Base-by-base conservation (phyloP, 2,113 vertebrate species). In the Apeltes quadracus region DNA sequence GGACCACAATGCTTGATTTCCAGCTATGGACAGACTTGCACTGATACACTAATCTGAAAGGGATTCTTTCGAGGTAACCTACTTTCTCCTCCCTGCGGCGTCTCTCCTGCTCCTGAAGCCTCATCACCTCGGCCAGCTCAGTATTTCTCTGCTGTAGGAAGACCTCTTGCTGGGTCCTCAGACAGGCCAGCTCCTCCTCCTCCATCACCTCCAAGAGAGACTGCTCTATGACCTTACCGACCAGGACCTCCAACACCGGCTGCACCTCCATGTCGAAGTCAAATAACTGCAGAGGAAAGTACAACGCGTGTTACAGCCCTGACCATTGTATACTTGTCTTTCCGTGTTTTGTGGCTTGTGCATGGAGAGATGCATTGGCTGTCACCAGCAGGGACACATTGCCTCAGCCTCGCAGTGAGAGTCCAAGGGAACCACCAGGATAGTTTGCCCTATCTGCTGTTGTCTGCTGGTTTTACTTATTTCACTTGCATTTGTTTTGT, bases 251-350 rank as follows among this genome's bases (percentile, higher is more conserved):
- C 86, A 99, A 76, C 50, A 98, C 69, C 0, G 96, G 95, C 76
- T 93, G 94, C 57, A 99, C 97, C 94, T 98, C 97, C 68, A 92
- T n/a, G 9, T 99, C 94, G 90, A 98, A 99, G 87, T 99, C 93
- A 92, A 99, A 99, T 55, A 99, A 84, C 98, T 99, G 89, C 53
- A 81, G 38, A 80, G 68, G n/a, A 72, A 1, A 68, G 1, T 0
- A 2, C 7, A 38, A 32, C 48, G 1, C n/a, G n/a, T n/a, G n/a
- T n/a, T n/a, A n/a, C n/a, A n/a, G n/a, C n/a, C n/a, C n/a, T n/a
- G n/a, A n/a, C n/a, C n/a, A n/a, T n/a, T n/a, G n/a, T n/a, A n/a
- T n/a, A n/a, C n/a, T n/a, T n/a, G n/a, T n/a, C n/a, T n/a, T n/a
- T n/a, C n/a, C n/a, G n/a, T n/a, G n/a, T n/a, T n/a, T n/a, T n/a